Percentiles rank a stretch among this genome's conserved stretches.
phyloP scores from a whole-genome alignment of 2,113 vertebrate species.

The Tupaia chinensis region DNA sequence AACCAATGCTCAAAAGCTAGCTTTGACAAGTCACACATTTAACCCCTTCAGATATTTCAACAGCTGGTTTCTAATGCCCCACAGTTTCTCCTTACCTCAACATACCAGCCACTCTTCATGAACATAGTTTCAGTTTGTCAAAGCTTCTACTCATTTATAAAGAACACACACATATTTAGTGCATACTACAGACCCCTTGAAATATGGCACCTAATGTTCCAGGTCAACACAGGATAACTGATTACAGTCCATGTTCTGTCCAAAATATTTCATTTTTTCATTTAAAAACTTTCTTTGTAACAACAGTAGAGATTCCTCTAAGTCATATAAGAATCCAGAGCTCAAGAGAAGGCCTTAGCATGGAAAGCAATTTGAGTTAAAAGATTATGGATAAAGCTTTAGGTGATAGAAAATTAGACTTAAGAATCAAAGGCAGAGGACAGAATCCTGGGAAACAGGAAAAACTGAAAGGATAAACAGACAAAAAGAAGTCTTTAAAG shows the following conservation, averaged over 20 bases:
- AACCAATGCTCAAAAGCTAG: not conserved
- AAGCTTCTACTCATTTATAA: conserved; percentile 4
- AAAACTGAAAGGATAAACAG: not conserved
- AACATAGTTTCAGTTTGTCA: not conserved
- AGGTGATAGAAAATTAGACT: not conserved
- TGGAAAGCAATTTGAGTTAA: not conserved
- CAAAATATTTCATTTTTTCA: conserved; percentile 1
- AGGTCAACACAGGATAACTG: not conserved
- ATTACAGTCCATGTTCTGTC: not conserved
- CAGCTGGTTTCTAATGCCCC: not conserved
- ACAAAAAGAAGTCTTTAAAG: not conserved
- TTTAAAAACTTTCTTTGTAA: conserved; percentile 2
- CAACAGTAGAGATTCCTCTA: not conserved
- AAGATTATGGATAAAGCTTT: not conserved
- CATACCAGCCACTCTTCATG: not conserved
- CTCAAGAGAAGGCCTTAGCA: not conserved
- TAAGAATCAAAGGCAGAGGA: not conserved
- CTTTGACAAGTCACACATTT: not conserved
- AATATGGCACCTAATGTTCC: not conserved
- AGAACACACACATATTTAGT: not conserved
- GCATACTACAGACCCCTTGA: not conserved
- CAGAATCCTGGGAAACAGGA: not conserved
- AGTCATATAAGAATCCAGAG: not conserved
- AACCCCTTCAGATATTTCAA: not conserved
- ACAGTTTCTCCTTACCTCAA: not conserved